phyloP scores from a whole-genome alignment of 2,113 vertebrate species.

The Mirounga angustirostris region DNA sequence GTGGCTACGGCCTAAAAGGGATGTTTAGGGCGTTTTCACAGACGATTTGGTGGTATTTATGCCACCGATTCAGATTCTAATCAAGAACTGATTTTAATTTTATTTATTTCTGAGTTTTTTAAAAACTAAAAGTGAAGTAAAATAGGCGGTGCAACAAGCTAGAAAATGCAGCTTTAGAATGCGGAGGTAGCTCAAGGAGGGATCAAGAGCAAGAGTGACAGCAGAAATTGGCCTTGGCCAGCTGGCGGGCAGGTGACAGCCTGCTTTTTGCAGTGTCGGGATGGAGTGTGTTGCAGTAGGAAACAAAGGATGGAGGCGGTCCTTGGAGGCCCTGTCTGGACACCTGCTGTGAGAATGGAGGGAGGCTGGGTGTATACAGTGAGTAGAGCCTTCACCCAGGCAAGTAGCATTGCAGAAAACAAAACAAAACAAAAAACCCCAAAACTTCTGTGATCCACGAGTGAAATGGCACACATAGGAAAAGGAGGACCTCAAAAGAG shows the following conservation, averaged over 20 bases:
- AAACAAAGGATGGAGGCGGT: background rate
- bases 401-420: background rate
- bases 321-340: background rate
- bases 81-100: constrained; percentile 32
- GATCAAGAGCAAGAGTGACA: background rate
- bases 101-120: constrained; percentile 38
- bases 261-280: background rate
- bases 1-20: background rate
- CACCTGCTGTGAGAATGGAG: background rate
- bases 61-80: constrained; percentile 4
- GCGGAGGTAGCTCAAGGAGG: background rate
- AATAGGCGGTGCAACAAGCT: constrained; percentile 11
- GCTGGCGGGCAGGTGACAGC: background rate
- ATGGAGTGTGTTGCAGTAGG: background rate
- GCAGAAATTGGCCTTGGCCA: background rate
- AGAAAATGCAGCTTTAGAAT: background rate
- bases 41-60: background rate
- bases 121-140: constrained; percentile 28
- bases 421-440: too few species aligned
- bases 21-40: background rate
- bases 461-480: background rate
- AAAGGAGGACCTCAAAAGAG: constrained; percentile 1
- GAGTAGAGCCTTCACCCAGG: background rate
- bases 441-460: background rate
- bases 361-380: background rate